These are phyloP conservation scores for Plebejus argus DNA, from an alignment of 2,888 invertebrate species.

Conservation along the genomic window DNA sequence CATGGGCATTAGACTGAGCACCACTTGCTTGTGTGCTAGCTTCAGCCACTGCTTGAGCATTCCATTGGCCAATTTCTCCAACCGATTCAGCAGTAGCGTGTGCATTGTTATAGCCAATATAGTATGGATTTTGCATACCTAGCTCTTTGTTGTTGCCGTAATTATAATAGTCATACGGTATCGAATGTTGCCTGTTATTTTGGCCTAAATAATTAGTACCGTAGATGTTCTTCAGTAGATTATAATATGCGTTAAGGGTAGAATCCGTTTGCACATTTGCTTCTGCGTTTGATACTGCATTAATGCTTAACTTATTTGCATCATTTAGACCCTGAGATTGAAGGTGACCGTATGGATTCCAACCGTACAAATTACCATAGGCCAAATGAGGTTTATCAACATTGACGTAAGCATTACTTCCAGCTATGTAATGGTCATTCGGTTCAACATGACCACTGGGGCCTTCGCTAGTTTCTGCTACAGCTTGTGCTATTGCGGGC, in stretches of 20 bases:
- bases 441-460: background rate
- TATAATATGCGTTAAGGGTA: background rate
- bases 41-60: slow-evolving; percentile 30
- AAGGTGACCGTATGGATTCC: background rate
- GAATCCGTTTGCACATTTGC: background rate
- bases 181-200: background rate
- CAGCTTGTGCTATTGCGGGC: background rate
- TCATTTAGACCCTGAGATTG: background rate
- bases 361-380: background rate
- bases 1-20: slow-evolving; percentile 28
- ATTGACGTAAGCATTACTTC: background rate
- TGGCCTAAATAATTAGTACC: background rate
- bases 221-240: background rate
- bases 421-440: background rate
- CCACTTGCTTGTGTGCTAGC: background rate
- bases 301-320: background rate
- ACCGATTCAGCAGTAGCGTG: slow-evolving; percentile 24
- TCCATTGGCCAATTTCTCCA: slow-evolving; percentile 15
- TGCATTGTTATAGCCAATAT: background rate
- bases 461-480: background rate
- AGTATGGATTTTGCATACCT: background rate
- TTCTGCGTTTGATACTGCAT: background rate
- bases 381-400: background rate
- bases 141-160: background rate
- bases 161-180: background rate